These are phyloP conservation scores for Eustalomyia histrio DNA, from an alignment of 2,888 invertebrate genomes.

Conservation along the genomic window DNA sequence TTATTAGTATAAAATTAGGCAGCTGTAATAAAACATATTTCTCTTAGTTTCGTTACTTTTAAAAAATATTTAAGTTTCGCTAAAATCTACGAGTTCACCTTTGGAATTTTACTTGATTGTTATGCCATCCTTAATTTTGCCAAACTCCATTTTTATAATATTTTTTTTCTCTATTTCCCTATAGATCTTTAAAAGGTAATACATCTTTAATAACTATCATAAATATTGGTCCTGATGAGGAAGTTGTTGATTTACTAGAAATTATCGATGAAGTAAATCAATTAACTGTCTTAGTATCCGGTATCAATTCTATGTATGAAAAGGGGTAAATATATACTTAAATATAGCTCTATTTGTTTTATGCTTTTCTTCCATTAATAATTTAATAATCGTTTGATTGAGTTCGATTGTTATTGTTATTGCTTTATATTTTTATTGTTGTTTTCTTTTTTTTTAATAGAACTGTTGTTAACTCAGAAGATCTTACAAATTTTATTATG, in stretches of 20 bases:
- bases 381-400: background rate
- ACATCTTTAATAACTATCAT: conserved; percentile 80
- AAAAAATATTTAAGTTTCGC: no score
- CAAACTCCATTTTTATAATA: background rate
- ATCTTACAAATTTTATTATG: conserved; percentile 66
- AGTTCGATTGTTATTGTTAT: conserved; percentile 11
- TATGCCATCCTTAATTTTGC: no score
- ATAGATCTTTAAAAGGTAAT: conserved; percentile 69
- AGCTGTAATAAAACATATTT: no score
- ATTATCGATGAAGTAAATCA: conserved; percentile 80
- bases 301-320: conserved; percentile 80
- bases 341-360: no score
- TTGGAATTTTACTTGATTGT: no score
- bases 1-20: no score
- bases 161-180: background rate
- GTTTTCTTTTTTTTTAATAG: conserved; percentile 66
- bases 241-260: conserved; percentile 81
- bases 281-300: conserved; percentile 80
- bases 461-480: conserved; percentile 67
- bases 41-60: no score
- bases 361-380: background rate
- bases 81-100: no score
- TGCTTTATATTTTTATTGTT: conserved; percentile 40
- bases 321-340: conserved; percentile 79
- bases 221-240: conserved; percentile 81